Evolutionary conservation across 1,140 invertebrate species (phyloP), one percentile per base, ranked within the genome.

Genomic region (Sipha flava): DNA sequence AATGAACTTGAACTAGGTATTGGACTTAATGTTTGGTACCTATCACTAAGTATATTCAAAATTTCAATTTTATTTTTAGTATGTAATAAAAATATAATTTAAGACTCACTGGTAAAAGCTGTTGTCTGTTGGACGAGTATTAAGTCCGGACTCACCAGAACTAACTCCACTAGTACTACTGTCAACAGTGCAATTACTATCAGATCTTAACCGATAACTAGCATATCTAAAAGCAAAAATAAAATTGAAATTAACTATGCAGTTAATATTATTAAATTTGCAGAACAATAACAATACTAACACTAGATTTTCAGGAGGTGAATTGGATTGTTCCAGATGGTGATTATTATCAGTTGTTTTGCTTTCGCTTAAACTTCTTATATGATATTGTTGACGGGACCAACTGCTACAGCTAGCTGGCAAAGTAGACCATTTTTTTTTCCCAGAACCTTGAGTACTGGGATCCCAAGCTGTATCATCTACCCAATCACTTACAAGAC

Each of bases 81-180:
- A 40, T 18, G 0, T 6, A 52, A 23, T 21, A 7, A 1, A 52
- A 52, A 40, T 43, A 23, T 26, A n/a, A 45, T 26, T 80, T 34
- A 66, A 21, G 45, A 40, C 43, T 81, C 3, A 45, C 43, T 80
- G 59, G 12, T 64, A 59, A 57, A 29, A 80, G 34, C 57, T 66
- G 2, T 80, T 40, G 16, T 80, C 45, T 77, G 81, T 10, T 29
- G 57, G 52, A 14, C 80, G 80, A 21, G 62, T 80, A 21, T 47
- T 68, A 43, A 81, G 79, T 54, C 70, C 82, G 0, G 92, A 93
- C 84, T 93, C 92, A 83, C 89, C 92, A 54, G 92, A 92, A 86
- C 92, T 92, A 9, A 93, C 89, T 34, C 92, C 92, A 82, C 91
- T 93, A 2, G 90, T 92, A 80, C 91, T 93, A 0, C 91, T 92